phyloP scores from a whole-genome alignment of 2,888 invertebrate genomes.

The Lissocephala sabroskyi region DNA sequence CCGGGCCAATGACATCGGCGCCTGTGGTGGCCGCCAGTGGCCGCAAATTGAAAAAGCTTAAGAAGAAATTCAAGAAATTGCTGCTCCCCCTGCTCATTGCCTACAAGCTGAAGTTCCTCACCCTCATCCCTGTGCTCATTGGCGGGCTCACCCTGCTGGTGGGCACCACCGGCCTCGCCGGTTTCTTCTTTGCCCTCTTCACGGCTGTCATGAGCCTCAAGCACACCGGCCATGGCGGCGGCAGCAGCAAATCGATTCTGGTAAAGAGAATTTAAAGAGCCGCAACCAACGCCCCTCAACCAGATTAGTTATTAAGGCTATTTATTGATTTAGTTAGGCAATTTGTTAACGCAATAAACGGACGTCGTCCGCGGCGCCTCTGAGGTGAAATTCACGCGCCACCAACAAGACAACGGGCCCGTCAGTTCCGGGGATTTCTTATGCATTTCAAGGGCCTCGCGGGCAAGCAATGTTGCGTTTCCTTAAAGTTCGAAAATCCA shows the following conservation, averaged over 20 bases:
- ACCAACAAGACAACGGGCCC: too few species aligned
- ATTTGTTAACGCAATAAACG: too few species aligned
- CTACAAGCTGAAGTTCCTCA: constrained; percentile 87
- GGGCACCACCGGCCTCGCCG: constrained; percentile 86
- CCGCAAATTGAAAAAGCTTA: constrained; percentile 73
- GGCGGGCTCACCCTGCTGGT: constrained; percentile 81
- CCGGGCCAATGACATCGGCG: not conserved
- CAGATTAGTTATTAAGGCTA: too few species aligned
- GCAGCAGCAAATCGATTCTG: constrained; percentile 48
- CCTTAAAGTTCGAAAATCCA: too few species aligned
- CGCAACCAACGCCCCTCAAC: too few species aligned
- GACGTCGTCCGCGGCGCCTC: too few species aligned
- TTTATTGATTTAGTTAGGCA: too few species aligned
- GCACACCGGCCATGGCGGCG: constrained; percentile 33
- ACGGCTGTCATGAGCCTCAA: constrained; percentile 86
- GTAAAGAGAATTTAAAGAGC: constrained; percentile 45
- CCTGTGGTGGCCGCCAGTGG: constrained; percentile 23
- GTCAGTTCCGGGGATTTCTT: too few species aligned
- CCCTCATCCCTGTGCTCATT: constrained; percentile 83
- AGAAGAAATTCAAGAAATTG: constrained; percentile 79
- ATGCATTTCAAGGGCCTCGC: too few species aligned
- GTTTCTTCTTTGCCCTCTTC: constrained; percentile 90
- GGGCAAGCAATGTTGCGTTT: too few species aligned
- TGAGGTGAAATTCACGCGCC: too few species aligned
- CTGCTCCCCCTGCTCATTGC: constrained; percentile 84